Conservation (phyloP, 2,797 vertebrate species). For the Stomatorhinus walkeri region DNA sequence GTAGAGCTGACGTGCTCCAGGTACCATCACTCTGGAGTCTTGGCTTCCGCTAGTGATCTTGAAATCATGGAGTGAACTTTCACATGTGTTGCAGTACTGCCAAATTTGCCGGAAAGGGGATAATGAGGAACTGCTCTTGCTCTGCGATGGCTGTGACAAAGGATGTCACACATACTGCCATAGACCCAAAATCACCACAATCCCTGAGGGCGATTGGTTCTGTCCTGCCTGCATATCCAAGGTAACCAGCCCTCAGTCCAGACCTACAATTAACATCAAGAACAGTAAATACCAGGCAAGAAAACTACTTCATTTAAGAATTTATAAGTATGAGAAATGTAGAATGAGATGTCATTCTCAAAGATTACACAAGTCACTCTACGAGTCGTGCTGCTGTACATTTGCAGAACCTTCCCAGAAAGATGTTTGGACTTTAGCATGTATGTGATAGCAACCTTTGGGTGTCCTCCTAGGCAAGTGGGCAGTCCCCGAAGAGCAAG, state of each 20-base stretch:
- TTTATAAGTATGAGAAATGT: neutral
- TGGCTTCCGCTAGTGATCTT: neutral
- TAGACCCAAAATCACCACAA: constrained; percentile 72
- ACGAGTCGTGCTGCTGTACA: neutral
- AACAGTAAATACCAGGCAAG: neutral
- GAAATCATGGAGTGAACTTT: constrained; percentile 26
- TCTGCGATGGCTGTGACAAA: constrained; percentile 81
- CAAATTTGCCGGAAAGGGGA: constrained; percentile 81
- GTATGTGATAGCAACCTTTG: neutral
- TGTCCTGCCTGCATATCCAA: constrained; percentile 81
- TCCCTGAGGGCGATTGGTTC: constrained; percentile 84
- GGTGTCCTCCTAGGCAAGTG: constrained; percentile 59
- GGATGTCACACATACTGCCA: constrained; percentile 86
- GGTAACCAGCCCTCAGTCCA: constrained; percentile 47
- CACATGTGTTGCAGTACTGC: constrained; percentile 67
- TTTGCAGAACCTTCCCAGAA: neutral
- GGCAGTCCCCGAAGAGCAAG: constrained; percentile 68
- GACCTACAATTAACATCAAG: neutral
- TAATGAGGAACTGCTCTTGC: constrained; percentile 77
- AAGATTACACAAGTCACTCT: neutral
- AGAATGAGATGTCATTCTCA: neutral
- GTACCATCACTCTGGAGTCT: neutral
- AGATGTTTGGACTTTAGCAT: constrained; percentile 15
- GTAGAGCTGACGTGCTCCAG: constrained; percentile 41
- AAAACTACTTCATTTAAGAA: neutral